Percentiles rank a stretch among this genome's conserved stretches.
Evolutionary conservation across 2,888 invertebrate species (phyloP).

Genomic region (Bedellia somnulentella): DNA sequence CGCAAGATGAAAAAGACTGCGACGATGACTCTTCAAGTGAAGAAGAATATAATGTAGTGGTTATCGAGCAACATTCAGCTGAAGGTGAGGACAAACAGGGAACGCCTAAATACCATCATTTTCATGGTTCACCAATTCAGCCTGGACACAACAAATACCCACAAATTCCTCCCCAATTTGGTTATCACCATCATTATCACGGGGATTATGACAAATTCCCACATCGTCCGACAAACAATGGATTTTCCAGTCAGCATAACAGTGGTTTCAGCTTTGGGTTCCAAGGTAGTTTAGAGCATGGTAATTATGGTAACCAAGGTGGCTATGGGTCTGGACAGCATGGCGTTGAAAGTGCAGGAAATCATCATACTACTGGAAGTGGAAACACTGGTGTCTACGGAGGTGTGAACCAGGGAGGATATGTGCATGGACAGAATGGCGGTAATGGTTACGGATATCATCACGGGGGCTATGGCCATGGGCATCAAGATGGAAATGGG

Average conservation of each 20-base stretch:
- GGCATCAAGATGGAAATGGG: neutral
- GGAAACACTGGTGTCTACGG: too few relatives aligned
- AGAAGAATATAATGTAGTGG: constrained; percentile 1
- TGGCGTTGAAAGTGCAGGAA: neutral
- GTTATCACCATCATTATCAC: too few relatives aligned
- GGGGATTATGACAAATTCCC: too few relatives aligned
- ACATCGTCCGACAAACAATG: too few relatives aligned
- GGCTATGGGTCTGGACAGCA: neutral
- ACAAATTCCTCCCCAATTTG: neutral
- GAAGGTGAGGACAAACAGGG: neutral
- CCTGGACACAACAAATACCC: neutral
- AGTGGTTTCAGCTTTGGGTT: too few relatives aligned
- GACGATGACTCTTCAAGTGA: neutral
- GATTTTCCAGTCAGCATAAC: too few relatives aligned
- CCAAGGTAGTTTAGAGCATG: too few relatives aligned
- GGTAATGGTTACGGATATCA: neutral
- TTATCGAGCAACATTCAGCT: neutral
- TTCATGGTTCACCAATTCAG: neutral
- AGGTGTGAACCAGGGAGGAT: too few relatives aligned
- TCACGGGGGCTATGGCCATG: constrained; percentile 2
- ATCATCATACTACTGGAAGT: neutral
- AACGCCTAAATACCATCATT: neutral
- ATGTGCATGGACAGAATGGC: neutral
- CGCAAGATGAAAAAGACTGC: neutral
- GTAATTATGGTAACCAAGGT: too few relatives aligned